Evolutionary conservation across 2,113 vertebrate species (phyloP).

Genomic region (Glaucidium brasilianum): DNA sequence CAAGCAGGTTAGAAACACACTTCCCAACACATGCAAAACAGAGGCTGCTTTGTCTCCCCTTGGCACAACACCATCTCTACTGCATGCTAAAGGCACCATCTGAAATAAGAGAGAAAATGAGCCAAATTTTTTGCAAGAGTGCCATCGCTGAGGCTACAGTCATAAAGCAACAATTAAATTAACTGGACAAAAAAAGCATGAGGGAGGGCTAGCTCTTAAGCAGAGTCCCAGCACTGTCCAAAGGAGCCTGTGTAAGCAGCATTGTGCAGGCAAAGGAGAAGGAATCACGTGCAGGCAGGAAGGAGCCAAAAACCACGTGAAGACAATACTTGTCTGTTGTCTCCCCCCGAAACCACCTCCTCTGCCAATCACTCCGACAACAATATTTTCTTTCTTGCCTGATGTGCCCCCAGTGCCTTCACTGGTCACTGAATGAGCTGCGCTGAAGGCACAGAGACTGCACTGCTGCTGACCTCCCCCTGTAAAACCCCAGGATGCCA

Average conservation of each 20-base stretch:
- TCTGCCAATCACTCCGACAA: background rate
- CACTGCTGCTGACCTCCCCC: background rate
- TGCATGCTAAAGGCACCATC: background rate
- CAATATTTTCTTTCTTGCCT: constrained; percentile 22
- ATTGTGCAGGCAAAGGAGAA: background rate
- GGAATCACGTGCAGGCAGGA: background rate
- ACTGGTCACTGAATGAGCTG: background rate
- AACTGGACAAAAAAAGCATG: background rate
- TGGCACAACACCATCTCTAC: background rate
- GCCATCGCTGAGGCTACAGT: background rate
- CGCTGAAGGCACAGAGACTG: background rate
- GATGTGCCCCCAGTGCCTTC: background rate
- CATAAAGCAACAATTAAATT: background rate
- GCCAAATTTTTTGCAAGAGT: background rate
- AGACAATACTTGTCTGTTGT: constrained; percentile 50
- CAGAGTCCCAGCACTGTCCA: background rate
- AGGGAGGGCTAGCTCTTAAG: background rate
- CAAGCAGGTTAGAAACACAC: constrained; percentile 31
- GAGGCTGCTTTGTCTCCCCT: constrained; percentile 3
- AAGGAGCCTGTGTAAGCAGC: constrained; percentile 32
- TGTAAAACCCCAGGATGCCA: background rate
- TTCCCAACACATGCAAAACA: background rate
- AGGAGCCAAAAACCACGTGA: constrained; percentile 37
- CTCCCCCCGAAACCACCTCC: background rate
- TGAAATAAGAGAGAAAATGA: background rate